Percentiles rank a stretch among this genome's conserved stretches.
phyloP scores from a whole-genome alignment of 2,888 invertebrate genomes.

The Nematopogon swammerdamellus region DNA sequence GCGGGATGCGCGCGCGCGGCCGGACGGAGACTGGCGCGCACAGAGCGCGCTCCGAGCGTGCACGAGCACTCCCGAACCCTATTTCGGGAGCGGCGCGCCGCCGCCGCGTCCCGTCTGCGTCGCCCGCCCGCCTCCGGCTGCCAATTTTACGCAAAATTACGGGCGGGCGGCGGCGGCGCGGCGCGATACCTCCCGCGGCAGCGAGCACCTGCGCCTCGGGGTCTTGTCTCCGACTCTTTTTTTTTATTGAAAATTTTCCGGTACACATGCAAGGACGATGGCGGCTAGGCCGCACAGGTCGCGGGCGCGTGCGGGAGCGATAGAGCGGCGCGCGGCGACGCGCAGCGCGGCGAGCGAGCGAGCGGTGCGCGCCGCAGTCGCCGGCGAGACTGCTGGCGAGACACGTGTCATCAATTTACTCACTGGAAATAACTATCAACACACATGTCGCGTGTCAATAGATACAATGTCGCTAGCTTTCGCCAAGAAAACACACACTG shows the following conservation, averaged over 20 bases:
- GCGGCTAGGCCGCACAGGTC: neutral
- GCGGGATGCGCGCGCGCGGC: slow-evolving; percentile 53
- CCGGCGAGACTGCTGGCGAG: neutral
- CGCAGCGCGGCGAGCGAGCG: neutral
- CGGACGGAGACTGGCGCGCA: slow-evolving; percentile 52
- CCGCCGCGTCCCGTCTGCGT: slow-evolving; percentile 21
- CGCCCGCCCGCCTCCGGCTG: slow-evolving; percentile 50
- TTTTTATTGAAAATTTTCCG: neutral
- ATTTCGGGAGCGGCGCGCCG: slow-evolving; percentile 54
- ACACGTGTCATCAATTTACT: neutral
- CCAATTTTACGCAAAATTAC: slow-evolving; percentile 57
- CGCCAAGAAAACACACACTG: slow-evolving; percentile 36
- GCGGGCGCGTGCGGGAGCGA: neutral
- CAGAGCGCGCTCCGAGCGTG: slow-evolving; percentile 42
- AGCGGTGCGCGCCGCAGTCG: neutral
- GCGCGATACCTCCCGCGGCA: slow-evolving; percentile 45
- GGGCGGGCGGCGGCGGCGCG: slow-evolving; percentile 57
- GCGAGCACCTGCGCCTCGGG: neutral
- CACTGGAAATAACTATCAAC: neutral
- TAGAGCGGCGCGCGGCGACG: neutral
- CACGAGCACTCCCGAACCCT: slow-evolving; percentile 54
- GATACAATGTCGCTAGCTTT: slow-evolving; percentile 52
- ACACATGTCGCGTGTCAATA: slow-evolving; percentile 32
- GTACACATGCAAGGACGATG: too few species aligned
- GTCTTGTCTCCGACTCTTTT: neutral